Base-by-base conservation (phyloP, 2,113 vertebrate species). In the Notarius lentiginosus region DNA sequence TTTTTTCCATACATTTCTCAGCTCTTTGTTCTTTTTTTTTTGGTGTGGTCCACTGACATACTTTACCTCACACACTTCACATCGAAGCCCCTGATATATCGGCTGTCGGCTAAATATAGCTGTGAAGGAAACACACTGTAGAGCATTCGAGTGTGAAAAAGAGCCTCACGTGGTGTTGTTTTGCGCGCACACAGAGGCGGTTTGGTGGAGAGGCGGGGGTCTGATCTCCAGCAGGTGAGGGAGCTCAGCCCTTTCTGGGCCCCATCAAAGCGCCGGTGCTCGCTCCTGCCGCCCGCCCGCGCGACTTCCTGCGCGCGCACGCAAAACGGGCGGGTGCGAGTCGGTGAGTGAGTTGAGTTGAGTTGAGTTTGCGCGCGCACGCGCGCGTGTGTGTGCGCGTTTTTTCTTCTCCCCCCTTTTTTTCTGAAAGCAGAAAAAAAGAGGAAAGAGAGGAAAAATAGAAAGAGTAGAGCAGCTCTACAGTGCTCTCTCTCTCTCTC, bases 251-350 rank as follows among this genome's bases (percentile, higher is more conserved):
- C 84, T 85, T 63, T 79, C 22, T 27, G 22, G 18, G 79, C 87
- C 66, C 65, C 83, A 85, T 79, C 79, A 84, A 84, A 82, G 56
- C 83, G 76, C 85, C 86, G 92, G 90, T 91, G 92, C 91, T 90
- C 90, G 91, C 89, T 87, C 88, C 90, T 92, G 91, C 93, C 63
- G 81, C 79, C 93, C 63, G 81, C 79, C 82, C 76, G 81, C 87
- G 27, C 83, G 86, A 82, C 80, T 90, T 89, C 82, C 47, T 84
- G 77, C 82, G 79, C 84, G 68, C 77, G 72, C 68, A 18, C 68
- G 68, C 68, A 41, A 41, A 51, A 51, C 10, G 5, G 72, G 24
- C 75, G 75, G 75, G 49, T 51, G 75, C 75, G 51, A 22, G 24
- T 17, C 5, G 15, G 24, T 1, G 20, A 27, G 24, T 10, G 7